Percentiles rank a stretch among this genome's conserved stretches.
Conservation (phyloP, 2,797 vertebrate genomes). For the Melanitta fusca region DNA sequence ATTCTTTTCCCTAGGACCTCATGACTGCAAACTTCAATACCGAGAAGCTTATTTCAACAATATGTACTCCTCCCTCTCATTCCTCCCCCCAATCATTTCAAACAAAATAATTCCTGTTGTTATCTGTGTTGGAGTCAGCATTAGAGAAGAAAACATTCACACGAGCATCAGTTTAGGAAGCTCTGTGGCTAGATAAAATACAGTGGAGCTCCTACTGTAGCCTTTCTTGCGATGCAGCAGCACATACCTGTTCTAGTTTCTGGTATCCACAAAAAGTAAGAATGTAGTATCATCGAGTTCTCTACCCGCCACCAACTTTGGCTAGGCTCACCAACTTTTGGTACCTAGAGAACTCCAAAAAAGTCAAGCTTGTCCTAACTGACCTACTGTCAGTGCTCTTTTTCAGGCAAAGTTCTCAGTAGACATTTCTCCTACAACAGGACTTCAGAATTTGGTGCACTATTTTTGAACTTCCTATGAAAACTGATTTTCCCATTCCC, state of each 20-base stretch:
- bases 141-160: neutral
- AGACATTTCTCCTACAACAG: neutral
- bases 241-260: neutral
- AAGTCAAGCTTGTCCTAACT: neutral
- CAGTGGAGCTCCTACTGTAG: neutral
- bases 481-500: neutral
- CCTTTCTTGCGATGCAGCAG: rapidly evolving
- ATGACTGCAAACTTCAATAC: neutral
- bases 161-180: neutral
- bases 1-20: neutral
- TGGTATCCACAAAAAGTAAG: neutral
- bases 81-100: neutral
- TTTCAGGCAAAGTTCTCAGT: neutral
- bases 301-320: neutral
- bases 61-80: neutral
- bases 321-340: neutral
- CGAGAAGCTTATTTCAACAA: neutral
- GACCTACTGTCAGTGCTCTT: neutral
- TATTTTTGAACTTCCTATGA: neutral
- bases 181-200: neutral
- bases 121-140: neutral
- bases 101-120: neutral
- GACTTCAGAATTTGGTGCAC: neutral
- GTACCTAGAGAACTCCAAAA: neutral
- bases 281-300: neutral